phyloP scores from a whole-genome alignment of 2,888 invertebrate genomes.

The Archips crataeganus region DNA sequence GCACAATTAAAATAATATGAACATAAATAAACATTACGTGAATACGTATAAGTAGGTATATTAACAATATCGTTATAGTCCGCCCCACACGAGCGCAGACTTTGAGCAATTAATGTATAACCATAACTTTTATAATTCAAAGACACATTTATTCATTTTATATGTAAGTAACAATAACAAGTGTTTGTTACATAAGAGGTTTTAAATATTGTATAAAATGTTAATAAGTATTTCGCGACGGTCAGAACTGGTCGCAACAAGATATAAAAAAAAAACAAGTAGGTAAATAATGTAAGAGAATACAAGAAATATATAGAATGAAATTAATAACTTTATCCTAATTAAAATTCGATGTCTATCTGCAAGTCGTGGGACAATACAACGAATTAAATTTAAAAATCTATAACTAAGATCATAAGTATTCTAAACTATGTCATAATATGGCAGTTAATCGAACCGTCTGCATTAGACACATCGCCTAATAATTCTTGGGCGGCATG shows the following conservation, averaged over 20 bases:
- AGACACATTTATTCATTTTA: constrained; percentile 61
- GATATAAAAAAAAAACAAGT: constrained; percentile 53
- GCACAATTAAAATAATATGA: constrained; percentile 82
- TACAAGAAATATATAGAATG: constrained; percentile 52
- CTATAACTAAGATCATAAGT: constrained; percentile 77
- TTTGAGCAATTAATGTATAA: constrained; percentile 79
- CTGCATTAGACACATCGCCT: constrained; percentile 75
- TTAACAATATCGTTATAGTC: constrained; percentile 75
- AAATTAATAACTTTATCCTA: constrained; percentile 68
- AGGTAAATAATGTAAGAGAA: constrained; percentile 49
- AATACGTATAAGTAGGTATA: constrained; percentile 73
- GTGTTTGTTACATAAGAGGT: constrained; percentile 62
- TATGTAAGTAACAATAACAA: constrained; percentile 68
- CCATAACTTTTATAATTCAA: constrained; percentile 60
- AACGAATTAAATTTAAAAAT: constrained; percentile 75
- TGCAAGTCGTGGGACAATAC: constrained; percentile 75
- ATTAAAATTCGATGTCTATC: constrained; percentile 78
- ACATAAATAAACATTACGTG: constrained; percentile 80
- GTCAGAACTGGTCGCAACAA: constrained; percentile 58
- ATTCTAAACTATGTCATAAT: constrained; percentile 84
- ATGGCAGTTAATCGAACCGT: constrained; percentile 85
- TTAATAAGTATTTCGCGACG: constrained; percentile 49
- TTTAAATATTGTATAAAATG: constrained; percentile 32
- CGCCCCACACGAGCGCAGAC: constrained; percentile 66
- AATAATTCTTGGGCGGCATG: constrained; percentile 64